These are phyloP conservation scores for Diaprepes abbreviatus DNA, from an alignment of 2,888 invertebrate species.

Conservation along the genomic window DNA sequence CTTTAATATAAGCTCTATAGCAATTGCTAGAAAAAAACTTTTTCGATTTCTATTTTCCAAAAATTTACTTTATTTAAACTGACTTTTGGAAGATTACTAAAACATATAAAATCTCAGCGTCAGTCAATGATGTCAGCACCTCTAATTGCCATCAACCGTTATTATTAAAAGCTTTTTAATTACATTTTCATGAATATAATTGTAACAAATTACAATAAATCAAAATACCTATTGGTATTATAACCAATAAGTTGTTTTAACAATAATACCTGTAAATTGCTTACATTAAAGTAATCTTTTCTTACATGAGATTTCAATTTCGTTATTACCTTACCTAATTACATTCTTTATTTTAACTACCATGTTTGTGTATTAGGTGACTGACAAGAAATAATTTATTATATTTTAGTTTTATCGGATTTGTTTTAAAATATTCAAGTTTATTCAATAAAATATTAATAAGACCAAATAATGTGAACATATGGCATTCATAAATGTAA, in stretches of 20 bases:
- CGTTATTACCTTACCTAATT: not conserved
- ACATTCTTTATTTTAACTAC: not conserved
- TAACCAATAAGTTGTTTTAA: not conserved
- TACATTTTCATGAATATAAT: not conserved
- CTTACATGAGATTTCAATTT: slow-evolving; percentile 2
- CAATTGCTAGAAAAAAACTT: no score
- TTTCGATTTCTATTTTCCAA: no score
- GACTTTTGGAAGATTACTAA: no score
- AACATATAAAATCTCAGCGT: not conserved
- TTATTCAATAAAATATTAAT: no score
- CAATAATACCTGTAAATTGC: slow-evolving; percentile 1
- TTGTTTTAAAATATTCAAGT: no score
- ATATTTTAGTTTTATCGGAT: no score
- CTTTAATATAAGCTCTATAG: no score
- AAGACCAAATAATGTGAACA: no score
- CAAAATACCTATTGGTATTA: not conserved
- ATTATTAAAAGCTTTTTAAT: not conserved
- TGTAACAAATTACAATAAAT: slow-evolving; percentile 5
- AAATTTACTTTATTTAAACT: no score
- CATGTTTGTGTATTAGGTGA: not conserved
- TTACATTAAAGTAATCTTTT: not conserved
- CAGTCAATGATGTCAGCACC: not conserved
- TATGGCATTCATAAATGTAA: no score
- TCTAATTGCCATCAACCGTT: not conserved
- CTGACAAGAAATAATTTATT: no score